Percentiles rank a stretch among this genome's conserved stretches.
Evolutionary conservation across 2,888 invertebrate species (phyloP).

Genomic region (Nasonia oneida): DNA sequence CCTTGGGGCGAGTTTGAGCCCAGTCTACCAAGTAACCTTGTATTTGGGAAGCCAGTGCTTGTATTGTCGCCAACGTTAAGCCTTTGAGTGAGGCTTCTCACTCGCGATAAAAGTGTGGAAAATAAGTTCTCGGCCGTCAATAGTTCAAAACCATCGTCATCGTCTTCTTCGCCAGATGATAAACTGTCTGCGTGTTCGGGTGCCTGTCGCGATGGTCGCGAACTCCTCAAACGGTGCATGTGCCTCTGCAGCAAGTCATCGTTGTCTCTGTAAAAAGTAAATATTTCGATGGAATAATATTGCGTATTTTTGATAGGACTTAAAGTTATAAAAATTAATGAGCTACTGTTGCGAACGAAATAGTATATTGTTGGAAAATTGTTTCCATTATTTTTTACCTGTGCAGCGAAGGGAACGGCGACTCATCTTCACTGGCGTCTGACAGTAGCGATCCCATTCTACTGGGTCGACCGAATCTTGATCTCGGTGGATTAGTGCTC

Average conservation of each 20-base stretch:
- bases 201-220: slow-evolving; percentile 84
- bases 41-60: slow-evolving; percentile 83
- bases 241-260: slow-evolving; percentile 76
- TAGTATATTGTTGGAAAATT: slow-evolving; percentile 6
- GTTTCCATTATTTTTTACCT: slow-evolving; percentile 71
- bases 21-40: slow-evolving; percentile 81
- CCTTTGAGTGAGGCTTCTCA: slow-evolving; percentile 91
- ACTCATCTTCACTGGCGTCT: slow-evolving; percentile 80
- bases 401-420: slow-evolving; percentile 81
- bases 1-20: slow-evolving; percentile 75
- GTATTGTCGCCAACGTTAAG: slow-evolving; percentile 90
- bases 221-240: slow-evolving; percentile 81
- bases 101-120: slow-evolving; percentile 91
- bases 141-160: slow-evolving; percentile 94
- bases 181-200: slow-evolving; percentile 90
- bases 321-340: too few relatives aligned
- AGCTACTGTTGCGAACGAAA: too few relatives aligned
- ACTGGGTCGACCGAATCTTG: slow-evolving; percentile 81
- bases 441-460: slow-evolving; percentile 84
- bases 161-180: slow-evolving; percentile 93
- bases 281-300: neutral
- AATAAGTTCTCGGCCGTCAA: slow-evolving; percentile 95
- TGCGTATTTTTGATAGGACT: too few relatives aligned
- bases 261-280: slow-evolving; percentile 68
- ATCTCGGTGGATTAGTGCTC: slow-evolving; percentile 79